A percentile compares a stretch with the other conserved stretches of the same genome.
phyloP scores from a whole-genome alignment of 2,113 vertebrate genomes.

The Amphiprion percula region DNA sequence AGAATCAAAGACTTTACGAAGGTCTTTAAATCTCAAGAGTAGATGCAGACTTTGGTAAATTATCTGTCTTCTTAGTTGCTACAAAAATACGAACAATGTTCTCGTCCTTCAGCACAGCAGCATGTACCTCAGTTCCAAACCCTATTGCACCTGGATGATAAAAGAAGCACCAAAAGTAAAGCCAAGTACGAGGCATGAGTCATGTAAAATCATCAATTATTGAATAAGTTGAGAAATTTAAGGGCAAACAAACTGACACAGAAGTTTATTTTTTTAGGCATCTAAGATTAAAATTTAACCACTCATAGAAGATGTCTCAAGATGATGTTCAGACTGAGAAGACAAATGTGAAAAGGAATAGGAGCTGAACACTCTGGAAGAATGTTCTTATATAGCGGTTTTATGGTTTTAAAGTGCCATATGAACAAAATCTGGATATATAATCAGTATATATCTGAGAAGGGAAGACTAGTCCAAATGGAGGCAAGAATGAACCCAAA shows the following conservation, averaged over 20 bases:
- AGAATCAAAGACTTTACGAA: neutral
- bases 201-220: neutral
- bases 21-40: neutral
- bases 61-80: neutral
- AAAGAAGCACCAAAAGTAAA: no score
- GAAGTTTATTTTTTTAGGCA: no score
- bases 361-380: neutral
- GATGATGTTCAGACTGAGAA: no score
- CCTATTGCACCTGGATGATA: neutral
- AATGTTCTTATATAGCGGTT: no score
- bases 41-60: neutral
- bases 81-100: neutral
- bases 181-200: neutral
- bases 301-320: no score
- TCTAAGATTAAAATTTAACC: no score
- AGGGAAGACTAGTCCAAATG: neutral
- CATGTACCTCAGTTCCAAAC: neutral
- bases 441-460: no score
- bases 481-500: slow-evolving; percentile 4
- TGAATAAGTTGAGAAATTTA: no score
- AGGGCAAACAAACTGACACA: no score
- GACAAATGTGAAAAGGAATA: no score
- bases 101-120: neutral
- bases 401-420: neutral
- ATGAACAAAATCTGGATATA: neutral